Base-by-base conservation (phyloP, 2,888 invertebrate genomes). In the Mythimna impura region DNA sequence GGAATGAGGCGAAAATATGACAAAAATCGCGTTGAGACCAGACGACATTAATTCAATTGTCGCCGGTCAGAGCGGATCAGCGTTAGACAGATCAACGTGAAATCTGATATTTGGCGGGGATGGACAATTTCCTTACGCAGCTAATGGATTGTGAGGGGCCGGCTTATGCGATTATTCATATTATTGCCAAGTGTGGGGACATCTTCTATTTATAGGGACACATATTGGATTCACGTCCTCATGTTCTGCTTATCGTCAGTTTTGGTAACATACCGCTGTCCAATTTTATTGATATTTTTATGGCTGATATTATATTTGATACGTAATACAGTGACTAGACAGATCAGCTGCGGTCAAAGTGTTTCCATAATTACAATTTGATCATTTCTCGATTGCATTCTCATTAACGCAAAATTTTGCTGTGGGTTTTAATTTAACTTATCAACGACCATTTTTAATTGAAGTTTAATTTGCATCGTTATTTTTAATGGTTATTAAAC, bases 71-170 rank as follows among this genome's bases (percentile, higher is more conserved):
- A 92, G 91, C 86, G 91, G 92, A 96, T 96, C 93, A 94, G 91
- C 91, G 94, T 94, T 94, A 94, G 93, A 89, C 91, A 93, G 94
- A 95, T 95, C 93, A 94, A 93, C 94, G 92, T 92, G 96, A 95
- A 94, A 96, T 94, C 93, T 94, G 96, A 96, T 96, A 95, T 95
- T 94, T 93, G 93, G 92, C 88, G 89, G 94, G 95, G 95, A 93
- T 87, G 90, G 91, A 88, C 94, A 94, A 94, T 95, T 93, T 94
- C 92, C 93, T 94, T 91, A 86, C 88, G 78, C 83, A 81, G 82
- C 91, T 95, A 95, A 96, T 95, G 94, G 95, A 94, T 87, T 90
- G 92, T 92, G 94, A 94, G 92, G 88, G 90, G 87, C 83, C 83
- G 86, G 82, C 79, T 87, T 85, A 88, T 82, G 83, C 89, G 92